Conservation (phyloP, 2,797 vertebrate genomes). For the Artibeus jamaicensis region DNA sequence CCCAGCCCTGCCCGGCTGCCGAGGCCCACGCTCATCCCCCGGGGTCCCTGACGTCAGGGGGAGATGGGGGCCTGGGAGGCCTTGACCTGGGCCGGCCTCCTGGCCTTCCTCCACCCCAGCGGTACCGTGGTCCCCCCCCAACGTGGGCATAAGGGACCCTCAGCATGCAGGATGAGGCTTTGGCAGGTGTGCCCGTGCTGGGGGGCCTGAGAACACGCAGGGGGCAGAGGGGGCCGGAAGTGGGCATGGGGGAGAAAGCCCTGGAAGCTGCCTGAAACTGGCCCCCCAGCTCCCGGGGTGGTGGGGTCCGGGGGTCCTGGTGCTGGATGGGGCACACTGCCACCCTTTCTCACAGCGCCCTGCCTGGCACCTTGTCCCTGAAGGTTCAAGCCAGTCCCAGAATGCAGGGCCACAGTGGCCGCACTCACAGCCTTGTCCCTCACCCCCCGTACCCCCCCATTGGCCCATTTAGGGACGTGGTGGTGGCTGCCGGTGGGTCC, state of each 20-base stretch:
- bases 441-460: not conserved
- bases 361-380: not conserved
- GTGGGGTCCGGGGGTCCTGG: accelerated
- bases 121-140: not conserved
- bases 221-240: not conserved
- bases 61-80: too few species aligned
- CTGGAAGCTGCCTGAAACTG: not conserved
- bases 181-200: accelerated
- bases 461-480: not conserved
- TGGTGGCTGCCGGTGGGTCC: not conserved
- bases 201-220: not conserved
- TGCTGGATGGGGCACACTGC: accelerated
- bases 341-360: accelerated
- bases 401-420: not conserved
- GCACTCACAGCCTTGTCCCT: not conserved
- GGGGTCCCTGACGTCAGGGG: accelerated
- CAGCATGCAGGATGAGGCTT: not conserved
- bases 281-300: too few species aligned
- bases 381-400: not conserved
- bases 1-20: not conserved
- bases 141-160: too few species aligned
- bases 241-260: not conserved
- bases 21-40: accelerated
- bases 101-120: accelerated
- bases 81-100: not conserved